phyloP scores from a whole-genome alignment of 37 sponge, comb jelly and placozoan species.

The Haliclona indistincta region DNA sequence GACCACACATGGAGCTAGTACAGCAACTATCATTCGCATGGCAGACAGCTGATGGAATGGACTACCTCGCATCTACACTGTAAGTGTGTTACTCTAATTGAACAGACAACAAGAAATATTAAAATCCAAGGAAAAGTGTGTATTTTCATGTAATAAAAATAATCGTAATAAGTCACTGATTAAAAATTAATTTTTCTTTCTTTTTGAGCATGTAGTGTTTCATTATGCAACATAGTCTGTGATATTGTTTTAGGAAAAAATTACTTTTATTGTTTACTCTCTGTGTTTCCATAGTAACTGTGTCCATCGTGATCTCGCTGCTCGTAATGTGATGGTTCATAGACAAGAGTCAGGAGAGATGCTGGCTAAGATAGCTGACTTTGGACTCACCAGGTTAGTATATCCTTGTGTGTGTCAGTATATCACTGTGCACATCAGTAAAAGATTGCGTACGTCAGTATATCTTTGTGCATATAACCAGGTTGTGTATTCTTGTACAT shows the following conservation, averaged over 20 bases:
- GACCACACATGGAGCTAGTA: conserved; percentile 62
- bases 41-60: conserved; percentile 82
- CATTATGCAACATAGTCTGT: too few species aligned
- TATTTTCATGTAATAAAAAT: too few species aligned
- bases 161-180: too few species aligned
- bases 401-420: neutral
- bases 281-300: conserved; percentile 54
- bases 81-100: too few species aligned
- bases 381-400: conserved; percentile 83
- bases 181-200: too few species aligned
- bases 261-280: too few species aligned
- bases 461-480: too few species aligned
- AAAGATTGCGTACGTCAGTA: neutral
- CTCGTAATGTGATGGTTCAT: conserved; percentile 79
- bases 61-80: conserved; percentile 70
- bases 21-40: conserved; percentile 64
- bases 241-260: too few species aligned
- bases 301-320: conserved; percentile 88
- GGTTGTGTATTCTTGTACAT: neutral
- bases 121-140: too few species aligned
- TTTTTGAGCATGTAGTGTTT: too few species aligned
- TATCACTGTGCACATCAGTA: neutral
- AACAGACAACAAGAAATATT: too few species aligned
- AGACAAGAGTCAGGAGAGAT: conserved; percentile 29
- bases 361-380: conserved; percentile 80